Conservation (phyloP, 1,140 invertebrate genomes). For the Piezodorus guildinii region DNA sequence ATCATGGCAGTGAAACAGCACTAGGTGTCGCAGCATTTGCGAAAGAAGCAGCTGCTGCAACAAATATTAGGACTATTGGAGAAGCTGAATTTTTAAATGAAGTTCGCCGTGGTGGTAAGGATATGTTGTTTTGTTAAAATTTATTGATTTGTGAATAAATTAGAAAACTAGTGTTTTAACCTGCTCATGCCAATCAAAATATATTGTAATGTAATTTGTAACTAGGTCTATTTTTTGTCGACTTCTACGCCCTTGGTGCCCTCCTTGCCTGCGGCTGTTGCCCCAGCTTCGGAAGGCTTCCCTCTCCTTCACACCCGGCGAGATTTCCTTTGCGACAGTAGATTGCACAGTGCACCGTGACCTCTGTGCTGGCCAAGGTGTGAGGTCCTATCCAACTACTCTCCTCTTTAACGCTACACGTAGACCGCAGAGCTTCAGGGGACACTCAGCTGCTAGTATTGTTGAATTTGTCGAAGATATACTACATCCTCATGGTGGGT, state of each 20-base stretch:
- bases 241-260: slow-evolving; percentile 79
- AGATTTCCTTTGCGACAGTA: slow-evolving; percentile 50
- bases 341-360: slow-evolving; percentile 45
- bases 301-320: slow-evolving; percentile 37
- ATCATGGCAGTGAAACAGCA: slow-evolving; percentile 50
- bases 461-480: slow-evolving; percentile 56
- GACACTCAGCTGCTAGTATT: slow-evolving; percentile 45
- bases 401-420: slow-evolving; percentile 53
- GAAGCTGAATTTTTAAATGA: background rate
- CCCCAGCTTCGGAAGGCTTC: slow-evolving; percentile 61
- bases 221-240: slow-evolving; percentile 53
- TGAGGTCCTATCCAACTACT: slow-evolving; percentile 61
- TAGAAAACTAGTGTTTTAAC: background rate
- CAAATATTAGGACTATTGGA: slow-evolving; percentile 10
- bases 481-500: slow-evolving; percentile 34
- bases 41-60: slow-evolving; percentile 46
- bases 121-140: background rate
- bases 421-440: slow-evolving; percentile 44
- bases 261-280: slow-evolving; percentile 62
- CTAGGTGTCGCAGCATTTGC: slow-evolving; percentile 58
- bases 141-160: background rate
- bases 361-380: slow-evolving; percentile 47
- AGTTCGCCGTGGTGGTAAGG: background rate
- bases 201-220: slow-evolving; percentile 8
- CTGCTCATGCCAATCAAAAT: background rate